Evolutionary conservation across 2,888 invertebrate genomes (phyloP), one percentile per base, ranked within the genome.

Genomic region (Lasioglossum leucozonium): DNA sequence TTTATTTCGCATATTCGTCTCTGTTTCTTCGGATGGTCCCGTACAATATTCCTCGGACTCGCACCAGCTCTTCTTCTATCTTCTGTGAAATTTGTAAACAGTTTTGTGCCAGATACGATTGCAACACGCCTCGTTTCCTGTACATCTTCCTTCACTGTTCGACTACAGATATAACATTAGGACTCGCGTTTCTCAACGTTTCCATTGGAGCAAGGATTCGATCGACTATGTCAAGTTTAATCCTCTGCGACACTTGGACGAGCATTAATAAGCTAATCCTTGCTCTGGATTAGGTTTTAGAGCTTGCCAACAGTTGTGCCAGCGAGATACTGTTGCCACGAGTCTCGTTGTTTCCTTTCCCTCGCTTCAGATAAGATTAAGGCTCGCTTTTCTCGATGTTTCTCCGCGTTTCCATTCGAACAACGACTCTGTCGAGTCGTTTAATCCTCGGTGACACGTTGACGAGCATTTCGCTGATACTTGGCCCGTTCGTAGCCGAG

Each of bases 401-500:
- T 67, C 58, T 26, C 22, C 22, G 22, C 22, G 26, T 16, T 34
- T n/a, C 72, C 47, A 3, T 40, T 55, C 0, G 22, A 16, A 16
- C 34, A 18, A 18, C 18, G 10, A 16, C 16, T 18, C 18, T 22
- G 65, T 26, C 58, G 58, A n/a, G 4, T 26, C 13, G 76, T 58
- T 42, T 4, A 51, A 37, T 34, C 44, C 47, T 30, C 44, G 34
- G 16, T 37, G 81, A 62, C 81, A 42, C 58, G 40, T 77, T 22
- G 77, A 51, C 73, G 16, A 77, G 73, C 58, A 51, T 58, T 73
- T 62, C 42, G 55, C 77, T 77, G 16, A n/a, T 69, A 47, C 37
- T 71, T 71, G 81, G 34, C 71, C 77, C 83, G 73, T 72, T 81
- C 62, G 18, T 40, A 26, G 81, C 42, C 51, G 30, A 34, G 34